Evolutionary conservation across 2,113 vertebrate species (phyloP).

Genomic region (Poeciliopsis turrubarensis): DNA sequence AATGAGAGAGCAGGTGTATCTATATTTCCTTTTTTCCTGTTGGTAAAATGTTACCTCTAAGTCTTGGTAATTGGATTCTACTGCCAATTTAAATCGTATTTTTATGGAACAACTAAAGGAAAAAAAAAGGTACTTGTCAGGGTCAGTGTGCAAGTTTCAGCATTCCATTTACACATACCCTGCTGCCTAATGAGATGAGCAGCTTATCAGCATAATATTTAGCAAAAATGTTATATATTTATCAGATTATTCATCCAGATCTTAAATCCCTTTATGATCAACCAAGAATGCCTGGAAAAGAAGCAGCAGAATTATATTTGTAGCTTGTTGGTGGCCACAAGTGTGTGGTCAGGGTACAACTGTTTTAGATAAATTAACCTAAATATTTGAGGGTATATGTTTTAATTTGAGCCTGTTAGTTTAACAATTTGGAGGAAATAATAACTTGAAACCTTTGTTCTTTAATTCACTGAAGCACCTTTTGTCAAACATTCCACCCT

Average conservation of each 20-base stretch:
- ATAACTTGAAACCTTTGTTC: not conserved
- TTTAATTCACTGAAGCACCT: not conserved
- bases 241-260: not conserved
- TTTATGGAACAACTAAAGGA: constrained; percentile 15
- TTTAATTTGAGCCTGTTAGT: too few species aligned
- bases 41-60: constrained; percentile 32
- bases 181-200: not conserved
- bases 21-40: constrained; percentile 8
- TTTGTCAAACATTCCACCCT: not conserved
- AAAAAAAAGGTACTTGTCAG: not conserved
- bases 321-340: too few species aligned
- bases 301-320: too few species aligned
- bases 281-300: too few species aligned
- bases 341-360: too few species aligned
- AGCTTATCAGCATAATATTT: not conserved
- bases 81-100: constrained; percentile 44
- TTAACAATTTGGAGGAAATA: too few species aligned
- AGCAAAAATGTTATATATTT: not conserved
- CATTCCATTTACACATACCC: not conserved
- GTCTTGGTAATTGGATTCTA: constrained; percentile 30
- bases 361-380: too few species aligned
- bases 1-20: constrained; percentile 26
- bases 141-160: not conserved
- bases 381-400: too few species aligned
- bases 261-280: too few species aligned